A percentile compares a stretch with the other conserved stretches of the same genome.
phyloP scores from a whole-genome alignment of 2,113 vertebrate species.

The Hemiprocne comata region DNA sequence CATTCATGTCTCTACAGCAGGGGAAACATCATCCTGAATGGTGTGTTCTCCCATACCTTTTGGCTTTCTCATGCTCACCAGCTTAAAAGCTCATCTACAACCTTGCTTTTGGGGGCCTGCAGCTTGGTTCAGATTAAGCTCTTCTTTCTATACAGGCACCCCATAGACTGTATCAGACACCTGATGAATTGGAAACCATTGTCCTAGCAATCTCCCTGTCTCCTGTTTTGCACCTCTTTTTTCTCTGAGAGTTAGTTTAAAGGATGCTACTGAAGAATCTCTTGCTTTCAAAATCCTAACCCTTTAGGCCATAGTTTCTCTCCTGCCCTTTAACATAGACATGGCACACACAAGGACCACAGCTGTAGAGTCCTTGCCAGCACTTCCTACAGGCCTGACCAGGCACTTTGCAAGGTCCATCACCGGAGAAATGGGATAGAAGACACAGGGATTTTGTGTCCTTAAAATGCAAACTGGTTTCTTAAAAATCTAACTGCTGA shows the following conservation, averaged over 20 bases:
- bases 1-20: background rate
- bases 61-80: background rate
- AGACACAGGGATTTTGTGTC: background rate
- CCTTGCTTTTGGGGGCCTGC: background rate
- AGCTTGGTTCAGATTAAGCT: background rate
- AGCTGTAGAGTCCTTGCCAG: background rate
- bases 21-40: background rate
- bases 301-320: background rate
- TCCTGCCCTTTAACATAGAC: background rate
- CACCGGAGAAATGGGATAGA: background rate
- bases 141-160: background rate
- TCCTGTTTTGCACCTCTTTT: background rate
- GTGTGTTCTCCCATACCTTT: accelerated
- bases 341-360: background rate
- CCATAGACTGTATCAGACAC: background rate
- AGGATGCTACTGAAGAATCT: background rate
- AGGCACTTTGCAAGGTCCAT: background rate
- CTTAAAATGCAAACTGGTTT: background rate
- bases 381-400: background rate
- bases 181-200: background rate
- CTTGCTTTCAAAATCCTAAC: background rate
- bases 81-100: background rate
- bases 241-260: background rate
- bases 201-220: background rate
- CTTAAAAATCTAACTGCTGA: background rate